Conservation (phyloP, 2,797 vertebrate genomes). For the Enoplosus armatus region DNA sequence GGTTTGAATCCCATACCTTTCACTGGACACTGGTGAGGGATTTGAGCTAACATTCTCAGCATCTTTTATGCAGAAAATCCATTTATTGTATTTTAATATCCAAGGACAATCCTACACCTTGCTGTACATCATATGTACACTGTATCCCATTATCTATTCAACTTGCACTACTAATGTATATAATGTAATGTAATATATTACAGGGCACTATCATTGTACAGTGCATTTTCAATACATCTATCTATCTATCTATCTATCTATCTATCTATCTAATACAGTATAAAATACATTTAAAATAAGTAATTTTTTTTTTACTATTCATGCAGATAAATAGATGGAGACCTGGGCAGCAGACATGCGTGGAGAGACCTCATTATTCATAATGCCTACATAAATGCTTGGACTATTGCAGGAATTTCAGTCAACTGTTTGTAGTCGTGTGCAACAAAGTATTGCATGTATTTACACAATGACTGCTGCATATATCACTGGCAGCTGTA, state of each 20-base stretch:
- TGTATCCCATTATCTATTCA: background rate
- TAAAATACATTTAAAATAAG: too few species aligned
- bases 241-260: too few species aligned
- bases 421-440: background rate
- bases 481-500: background rate
- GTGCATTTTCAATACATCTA: background rate
- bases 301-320: too few species aligned
- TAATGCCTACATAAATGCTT: background rate
- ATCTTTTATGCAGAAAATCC: conserved; percentile 1
- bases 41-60: conserved; percentile 1
- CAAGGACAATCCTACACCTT: background rate
- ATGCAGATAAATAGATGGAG: too few species aligned
- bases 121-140: background rate
- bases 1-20: conserved; percentile 13
- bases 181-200: too few species aligned
- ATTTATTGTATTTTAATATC: background rate
- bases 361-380: background rate
- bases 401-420: background rate
- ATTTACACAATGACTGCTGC: background rate
- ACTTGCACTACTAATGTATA: background rate
- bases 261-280: too few species aligned
- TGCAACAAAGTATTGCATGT: background rate
- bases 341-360: background rate
- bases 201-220: background rate
- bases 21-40: conserved; percentile 5